Conservation (phyloP, 2,113 vertebrate species). For the Syrrhaptes paradoxus region DNA sequence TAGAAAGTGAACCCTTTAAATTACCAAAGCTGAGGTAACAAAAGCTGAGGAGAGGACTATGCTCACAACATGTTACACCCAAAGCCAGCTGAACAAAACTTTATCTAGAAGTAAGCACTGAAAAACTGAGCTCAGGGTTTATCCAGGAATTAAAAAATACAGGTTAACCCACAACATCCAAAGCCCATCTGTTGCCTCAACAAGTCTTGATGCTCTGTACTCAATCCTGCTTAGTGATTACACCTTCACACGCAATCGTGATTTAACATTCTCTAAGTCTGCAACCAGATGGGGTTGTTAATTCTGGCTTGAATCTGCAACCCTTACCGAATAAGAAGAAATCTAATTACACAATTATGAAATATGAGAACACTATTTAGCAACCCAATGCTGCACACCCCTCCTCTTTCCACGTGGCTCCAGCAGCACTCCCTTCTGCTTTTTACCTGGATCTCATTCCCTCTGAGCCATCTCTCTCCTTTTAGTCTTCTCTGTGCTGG, state of each 20-base stretch:
- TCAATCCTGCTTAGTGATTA: background rate
- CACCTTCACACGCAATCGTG: fast-evolving
- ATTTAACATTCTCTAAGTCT: background rate
- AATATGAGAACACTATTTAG: background rate
- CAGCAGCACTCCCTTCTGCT: background rate
- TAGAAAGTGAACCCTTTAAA: background rate
- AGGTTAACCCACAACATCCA: background rate
- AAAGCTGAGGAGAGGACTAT: too few relatives aligned
- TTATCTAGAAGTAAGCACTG: background rate
- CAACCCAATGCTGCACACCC: background rate
- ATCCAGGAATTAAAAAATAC: background rate
- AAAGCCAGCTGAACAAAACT: background rate
- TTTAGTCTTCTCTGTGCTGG: background rate
- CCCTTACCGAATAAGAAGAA: background rate
- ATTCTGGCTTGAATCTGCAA: background rate
- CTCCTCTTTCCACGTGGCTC: background rate
- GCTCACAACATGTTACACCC: fast-evolving
- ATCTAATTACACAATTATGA: background rate
- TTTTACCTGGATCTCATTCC: background rate
- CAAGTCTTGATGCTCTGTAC: background rate
- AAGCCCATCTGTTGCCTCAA: background rate
- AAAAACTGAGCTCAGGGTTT: background rate
- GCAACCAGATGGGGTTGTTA: background rate
- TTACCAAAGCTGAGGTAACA: background rate
- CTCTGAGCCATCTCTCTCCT: background rate